Evolutionary conservation across 2,113 vertebrate species (phyloP).

Genomic region (Coptodon bakossiorum): DNA sequence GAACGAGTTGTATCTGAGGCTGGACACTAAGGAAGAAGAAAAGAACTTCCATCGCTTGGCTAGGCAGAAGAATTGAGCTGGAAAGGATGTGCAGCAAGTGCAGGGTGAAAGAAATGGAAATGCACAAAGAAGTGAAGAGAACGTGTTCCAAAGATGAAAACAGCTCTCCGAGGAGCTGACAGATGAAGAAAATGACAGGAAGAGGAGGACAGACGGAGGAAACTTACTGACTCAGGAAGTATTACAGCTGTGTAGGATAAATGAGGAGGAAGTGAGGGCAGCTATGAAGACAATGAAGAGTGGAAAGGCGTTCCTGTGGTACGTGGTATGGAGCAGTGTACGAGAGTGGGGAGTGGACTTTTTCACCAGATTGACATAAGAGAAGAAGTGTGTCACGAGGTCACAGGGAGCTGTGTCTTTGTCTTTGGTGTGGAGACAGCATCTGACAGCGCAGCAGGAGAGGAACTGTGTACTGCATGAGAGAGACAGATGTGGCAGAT

Average conservation of each 20-base stretch:
- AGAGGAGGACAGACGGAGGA: neutral
- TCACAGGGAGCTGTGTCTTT: neutral
- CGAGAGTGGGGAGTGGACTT: neutral
- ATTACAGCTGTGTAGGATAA: neutral
- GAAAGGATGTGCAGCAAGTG: neutral
- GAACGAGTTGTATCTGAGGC: neutral
- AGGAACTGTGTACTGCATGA: neutral
- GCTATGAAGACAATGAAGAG: neutral
- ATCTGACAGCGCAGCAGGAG: neutral
- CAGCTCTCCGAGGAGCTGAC: neutral
- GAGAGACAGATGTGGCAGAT: neutral
- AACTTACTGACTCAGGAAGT: neutral
- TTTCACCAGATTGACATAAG: neutral
- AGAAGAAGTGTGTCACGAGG: neutral
- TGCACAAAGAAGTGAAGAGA: neutral
- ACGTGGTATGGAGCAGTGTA: neutral
- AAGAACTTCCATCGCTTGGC: neutral
- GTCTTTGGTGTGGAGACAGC: neutral
- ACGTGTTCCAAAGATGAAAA: neutral
- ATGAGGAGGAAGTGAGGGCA: neutral
- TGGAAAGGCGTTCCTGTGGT: neutral
- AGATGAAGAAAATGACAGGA: neutral
- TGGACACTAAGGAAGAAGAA: neutral
- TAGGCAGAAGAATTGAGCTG: neutral
- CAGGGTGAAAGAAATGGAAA: neutral